Evolutionary conservation across 1,140 invertebrate genomes (phyloP), one percentile per base, ranked within the genome.

Genomic region (Augochlora pura): DNA sequence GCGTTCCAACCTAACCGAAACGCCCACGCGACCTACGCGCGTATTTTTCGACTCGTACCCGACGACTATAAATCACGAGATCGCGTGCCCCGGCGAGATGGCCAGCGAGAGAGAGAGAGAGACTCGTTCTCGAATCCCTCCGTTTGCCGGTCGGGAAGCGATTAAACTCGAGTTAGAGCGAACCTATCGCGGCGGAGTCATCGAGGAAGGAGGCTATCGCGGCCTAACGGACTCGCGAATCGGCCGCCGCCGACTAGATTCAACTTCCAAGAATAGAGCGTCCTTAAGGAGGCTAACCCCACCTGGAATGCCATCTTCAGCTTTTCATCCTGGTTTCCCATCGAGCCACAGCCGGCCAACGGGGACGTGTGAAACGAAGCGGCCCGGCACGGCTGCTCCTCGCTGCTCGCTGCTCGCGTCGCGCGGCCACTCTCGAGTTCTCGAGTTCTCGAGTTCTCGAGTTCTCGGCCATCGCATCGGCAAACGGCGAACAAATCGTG

Each of bases 261-360:
- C 81, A 82, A 76, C 85, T 90, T 92, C 91, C 85, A 81, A 87
- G 89, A 91, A 91, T 87, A 89, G 85, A 86, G 87, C 90, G 90
- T 90, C 90, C 90, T 91, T 87, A 63, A 86, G 90, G 85, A 83
- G 86, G 88, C 80, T 90, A 86, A 86, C 88, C 86, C 82, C 86
- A 80, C 71, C 70, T 80, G 90, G 89, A 89, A 91, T 91, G 90
- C 77, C 79, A 86, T 76, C 81, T 85, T 70, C 83, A 66, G 82
- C 73, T 81, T 68, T 76, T 84, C 78, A 86, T 86, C 80, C 77
- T 68, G 64, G 74, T 85, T 80, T 81, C 54, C 78, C 81, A 76
- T 83, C 81, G 69, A 38, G 18, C 63, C 69, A n/a, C 57, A 1
- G 60, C 32, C 54, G 83, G 52, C 69, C 83, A 81, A 77, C 73